Percentiles rank a stretch among this genome's conserved stretches.
Evolutionary conservation across 2,888 invertebrate species (phyloP).

Genomic region (Heliconius ethilla): DNA sequence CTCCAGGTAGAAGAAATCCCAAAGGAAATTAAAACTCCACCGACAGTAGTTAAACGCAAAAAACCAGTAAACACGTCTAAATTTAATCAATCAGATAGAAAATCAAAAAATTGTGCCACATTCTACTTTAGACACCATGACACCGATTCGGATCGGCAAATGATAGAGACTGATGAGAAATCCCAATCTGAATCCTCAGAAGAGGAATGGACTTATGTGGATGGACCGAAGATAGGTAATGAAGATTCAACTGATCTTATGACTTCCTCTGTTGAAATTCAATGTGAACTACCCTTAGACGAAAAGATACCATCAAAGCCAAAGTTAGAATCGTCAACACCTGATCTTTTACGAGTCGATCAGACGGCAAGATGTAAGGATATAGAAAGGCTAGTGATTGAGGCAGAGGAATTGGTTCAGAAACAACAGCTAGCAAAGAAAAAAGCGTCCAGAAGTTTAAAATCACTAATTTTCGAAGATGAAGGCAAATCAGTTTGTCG

Average conservation of each 20-base stretch:
- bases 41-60: conserved; percentile 77
- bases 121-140: conserved; percentile 94
- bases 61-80: conserved; percentile 82
- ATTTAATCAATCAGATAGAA: conserved; percentile 87
- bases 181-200: conserved; percentile 77
- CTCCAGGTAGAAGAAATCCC: conserved; percentile 55
- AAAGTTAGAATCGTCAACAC: conserved; percentile 70
- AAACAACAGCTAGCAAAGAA: conserved; percentile 79
- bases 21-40: conserved; percentile 65
- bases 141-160: conserved; percentile 90
- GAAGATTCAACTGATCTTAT: conserved; percentile 78
- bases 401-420: conserved; percentile 90
- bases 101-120: conserved; percentile 90
- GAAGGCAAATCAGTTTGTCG: conserved; percentile 74
- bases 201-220: conserved; percentile 86
- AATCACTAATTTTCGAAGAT: conserved; percentile 79
- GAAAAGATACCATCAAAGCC: conserved; percentile 63
- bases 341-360: conserved; percentile 75
- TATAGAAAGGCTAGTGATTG: conserved; percentile 88
- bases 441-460: conserved; percentile 74
- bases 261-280: conserved; percentile 78
- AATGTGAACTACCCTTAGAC: conserved; percentile 71
- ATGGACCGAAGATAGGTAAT: conserved; percentile 69
- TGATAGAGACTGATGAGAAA: conserved; percentile 76
- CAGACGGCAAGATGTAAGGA: conserved; percentile 82